These are phyloP conservation scores for Scelioninae gen. 2 DNA, from an alignment of 2,888 invertebrate species.

Conservation along the genomic window DNA sequence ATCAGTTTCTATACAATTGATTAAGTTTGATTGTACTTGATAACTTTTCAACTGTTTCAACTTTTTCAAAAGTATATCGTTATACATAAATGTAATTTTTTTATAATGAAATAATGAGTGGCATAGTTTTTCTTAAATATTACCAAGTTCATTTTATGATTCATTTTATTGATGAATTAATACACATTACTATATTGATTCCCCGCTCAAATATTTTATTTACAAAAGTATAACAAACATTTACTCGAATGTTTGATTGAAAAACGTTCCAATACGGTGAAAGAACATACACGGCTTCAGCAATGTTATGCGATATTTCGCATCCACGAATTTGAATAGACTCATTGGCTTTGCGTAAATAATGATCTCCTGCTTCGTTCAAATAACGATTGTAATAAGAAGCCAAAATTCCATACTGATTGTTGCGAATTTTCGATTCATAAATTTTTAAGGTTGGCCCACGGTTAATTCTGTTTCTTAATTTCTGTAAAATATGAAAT, in stretches of 20 bases:
- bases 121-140: too few species aligned
- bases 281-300: slow-evolving; percentile 88
- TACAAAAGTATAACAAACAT: slow-evolving; percentile 96
- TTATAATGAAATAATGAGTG: too few species aligned
- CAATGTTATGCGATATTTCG: slow-evolving; percentile 86
- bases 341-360: slow-evolving; percentile 91
- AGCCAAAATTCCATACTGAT: slow-evolving; percentile 87
- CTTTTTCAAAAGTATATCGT: too few species aligned
- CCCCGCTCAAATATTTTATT: too few species aligned
- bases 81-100: slow-evolving; percentile 96
- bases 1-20: too few species aligned
- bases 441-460: slow-evolving; percentile 85
- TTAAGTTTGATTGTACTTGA: too few species aligned
- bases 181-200: too few species aligned
- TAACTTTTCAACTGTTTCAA: too few species aligned
- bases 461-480: slow-evolving; percentile 84
- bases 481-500: slow-evolving; percentile 76
- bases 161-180: too few species aligned
- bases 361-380: slow-evolving; percentile 90
- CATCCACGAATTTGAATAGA: slow-evolving; percentile 87
- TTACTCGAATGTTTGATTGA: slow-evolving; percentile 91
- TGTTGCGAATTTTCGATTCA: slow-evolving; percentile 86
- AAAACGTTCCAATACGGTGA: slow-evolving; percentile 92
- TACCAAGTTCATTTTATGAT: too few species aligned
- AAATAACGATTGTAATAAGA: slow-evolving; percentile 92